Evolutionary conservation across 2,888 invertebrate species (phyloP).

Genomic region (Euproctis similis): DNA sequence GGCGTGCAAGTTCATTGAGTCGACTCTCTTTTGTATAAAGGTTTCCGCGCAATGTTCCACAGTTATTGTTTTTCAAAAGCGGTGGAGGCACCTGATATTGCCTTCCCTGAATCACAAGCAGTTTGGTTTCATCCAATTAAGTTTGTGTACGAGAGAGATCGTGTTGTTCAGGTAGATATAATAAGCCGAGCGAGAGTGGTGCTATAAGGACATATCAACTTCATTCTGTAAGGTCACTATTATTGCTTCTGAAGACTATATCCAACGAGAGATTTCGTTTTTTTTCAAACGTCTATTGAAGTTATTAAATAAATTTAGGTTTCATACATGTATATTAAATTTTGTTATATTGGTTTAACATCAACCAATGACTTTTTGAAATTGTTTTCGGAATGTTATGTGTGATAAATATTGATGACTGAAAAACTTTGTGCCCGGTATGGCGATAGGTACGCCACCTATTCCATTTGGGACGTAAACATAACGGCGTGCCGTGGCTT

Average conservation of each 20-base stretch:
- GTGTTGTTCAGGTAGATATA: slow-evolving; percentile 27
- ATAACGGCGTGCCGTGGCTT: too few relatives aligned
- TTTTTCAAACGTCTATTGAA: too few relatives aligned
- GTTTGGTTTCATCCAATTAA: slow-evolving; percentile 63
- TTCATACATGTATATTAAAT: too few relatives aligned
- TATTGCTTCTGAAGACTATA: slow-evolving; percentile 9
- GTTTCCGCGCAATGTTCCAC: slow-evolving; percentile 59
- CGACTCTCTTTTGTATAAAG: slow-evolving; percentile 66
- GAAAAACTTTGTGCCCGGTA: too few relatives aligned
- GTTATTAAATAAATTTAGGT: too few relatives aligned
- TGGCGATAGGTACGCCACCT: too few relatives aligned
- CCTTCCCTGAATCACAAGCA: slow-evolving; percentile 56
- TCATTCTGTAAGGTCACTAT: slow-evolving; percentile 11
- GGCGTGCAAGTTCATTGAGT: slow-evolving; percentile 72
- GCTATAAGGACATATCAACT: slow-evolving; percentile 15
- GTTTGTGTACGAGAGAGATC: slow-evolving; percentile 33
- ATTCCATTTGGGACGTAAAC: too few relatives aligned
- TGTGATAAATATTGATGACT: too few relatives aligned
- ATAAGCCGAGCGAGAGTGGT: slow-evolving; percentile 22
- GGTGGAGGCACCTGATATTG: slow-evolving; percentile 57
- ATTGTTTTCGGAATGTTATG: too few relatives aligned
- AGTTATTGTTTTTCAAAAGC: slow-evolving; percentile 73
- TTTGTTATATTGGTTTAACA: too few relatives aligned
- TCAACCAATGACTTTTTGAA: too few relatives aligned
- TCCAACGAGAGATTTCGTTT: too few relatives aligned